Evolutionary conservation across 1,140 invertebrate genomes (phyloP), one percentile per base, ranked within the genome.

Genomic region (Eriocheir sinensis): DNA sequence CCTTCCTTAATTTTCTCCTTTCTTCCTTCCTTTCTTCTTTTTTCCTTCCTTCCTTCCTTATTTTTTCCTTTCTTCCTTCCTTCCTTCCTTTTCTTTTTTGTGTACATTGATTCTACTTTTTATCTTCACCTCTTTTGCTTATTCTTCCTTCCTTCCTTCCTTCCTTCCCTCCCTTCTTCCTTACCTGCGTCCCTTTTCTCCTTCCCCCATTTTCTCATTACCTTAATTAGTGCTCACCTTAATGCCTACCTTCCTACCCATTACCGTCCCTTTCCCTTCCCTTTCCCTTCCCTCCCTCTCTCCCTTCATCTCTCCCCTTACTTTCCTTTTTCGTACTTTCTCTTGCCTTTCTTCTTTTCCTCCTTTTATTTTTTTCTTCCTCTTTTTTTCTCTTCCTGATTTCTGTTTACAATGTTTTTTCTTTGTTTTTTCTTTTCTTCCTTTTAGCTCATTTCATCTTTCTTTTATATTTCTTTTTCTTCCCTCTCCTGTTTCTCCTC

Each of bases 131-230:
- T 83, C 80, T n/a, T 34, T 34, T n/a, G 0, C 15, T 6, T n/a
- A 1, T 15, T 34, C 36, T 12, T 83, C 15, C 30, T 12, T 83
- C 15, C 80, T n/a, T 32, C n/a, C 4, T 12, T 83, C 12, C 30
- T n/a, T 38, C n/a, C 80, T n/a, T 83, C n/a, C 36, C 36, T 83
- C n/a, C 36, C 80, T 38, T 83, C 80, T n/a, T 83, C n/a, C n/a
- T 72, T 15, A 15, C 12, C n/a, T n/a, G 12, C 60, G 12, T n/a
- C n/a, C 60, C n/a, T n/a, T 15, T 72, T 15, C 60, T 72, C n/a
- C 60, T n/a, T 72, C 60, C 60, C 60, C 60, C n/a, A 15, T 72
- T n/a, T n/a, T n/a, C n/a, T n/a, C 12, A 15, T 72, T 72, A 72
- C 60, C 60, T 72, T n/a, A 15, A 15, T 15, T 72, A n/a, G 12